Evolutionary conservation across 2,113 vertebrate genomes (phyloP), one percentile per base, ranked within the genome.

Genomic region (Zosterops borbonicus): DNA sequence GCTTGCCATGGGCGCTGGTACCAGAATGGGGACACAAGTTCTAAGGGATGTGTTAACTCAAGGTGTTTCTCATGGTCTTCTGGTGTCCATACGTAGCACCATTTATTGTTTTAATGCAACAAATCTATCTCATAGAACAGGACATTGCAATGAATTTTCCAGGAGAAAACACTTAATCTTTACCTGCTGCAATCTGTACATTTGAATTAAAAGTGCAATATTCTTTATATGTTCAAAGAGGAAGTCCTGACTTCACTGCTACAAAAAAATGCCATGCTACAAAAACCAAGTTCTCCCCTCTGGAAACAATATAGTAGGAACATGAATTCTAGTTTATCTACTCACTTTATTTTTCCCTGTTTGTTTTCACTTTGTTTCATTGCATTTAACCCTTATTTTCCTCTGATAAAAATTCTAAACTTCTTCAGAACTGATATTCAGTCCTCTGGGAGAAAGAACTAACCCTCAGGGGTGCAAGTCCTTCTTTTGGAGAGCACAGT

Each of bases 401-500:
- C 78, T 74, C 33, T 73, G 50, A 82, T 33, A 75, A 88, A 94
- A 81, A 55, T 11, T 64, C 31, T 67, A 7, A 14, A 46, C 42
- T 62, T 16, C 42, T 71, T 91, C 56, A 87, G 83, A 88, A 46
- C 56, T 75, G 60, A 39, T 37, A 79, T 31, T 78, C 41, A 59
- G 3, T 28, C 12, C 9, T 55, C 28, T 47, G 28, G n/a, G 60
- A 39, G 41, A 55, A 82, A 76, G 70, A 94, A n/a, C 46, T 82
- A 94, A 89, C 84, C 73, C 53, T 95, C 31, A 59, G 75, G 77
- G 52, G 81, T 77, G 35, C 74, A 89, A 83, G 44, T 33, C 83
- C 96, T 87, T 87, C 35, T 11, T 22, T 84, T 35, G 23, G 12
- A 14, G 44, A 55, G 74, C 44, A 49, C 35, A 85, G 31, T 89